Evolutionary conservation across 2,888 invertebrate species (phyloP).

Genomic region (Stomorhina lunata): DNA sequence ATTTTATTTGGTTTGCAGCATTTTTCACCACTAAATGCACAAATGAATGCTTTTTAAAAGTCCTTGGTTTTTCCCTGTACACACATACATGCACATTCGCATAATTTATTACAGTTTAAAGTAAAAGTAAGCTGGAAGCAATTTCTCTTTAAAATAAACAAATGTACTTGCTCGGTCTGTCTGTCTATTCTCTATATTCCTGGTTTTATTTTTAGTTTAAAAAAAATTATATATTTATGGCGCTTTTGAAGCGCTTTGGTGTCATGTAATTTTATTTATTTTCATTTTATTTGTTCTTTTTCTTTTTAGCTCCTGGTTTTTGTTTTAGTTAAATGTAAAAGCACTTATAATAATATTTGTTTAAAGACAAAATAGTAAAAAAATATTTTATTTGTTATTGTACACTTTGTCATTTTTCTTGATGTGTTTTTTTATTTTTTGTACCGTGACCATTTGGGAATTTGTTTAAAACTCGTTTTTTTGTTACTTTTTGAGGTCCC

Average conservation of each 20-base stretch:
- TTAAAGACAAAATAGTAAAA: slow-evolving; percentile 41
- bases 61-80: not conserved
- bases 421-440: not conserved
- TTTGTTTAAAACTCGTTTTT: not conserved
- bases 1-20: not conserved
- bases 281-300: slow-evolving; percentile 4
- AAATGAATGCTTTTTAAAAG: not conserved
- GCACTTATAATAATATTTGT: slow-evolving; percentile 44
- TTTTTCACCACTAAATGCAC: not conserved
- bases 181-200: not conserved
- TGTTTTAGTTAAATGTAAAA: slow-evolving; percentile 34
- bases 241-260: slow-evolving; percentile 45
- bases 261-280: slow-evolving; percentile 60
- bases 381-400: slow-evolving; percentile 30
- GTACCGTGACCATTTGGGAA: slow-evolving; percentile 40
- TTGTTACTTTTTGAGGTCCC: slow-evolving; percentile 19
- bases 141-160: slow-evolving; percentile 5
- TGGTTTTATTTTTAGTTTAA: not conserved
- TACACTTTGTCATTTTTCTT: not conserved
- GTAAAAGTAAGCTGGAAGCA: not conserved
- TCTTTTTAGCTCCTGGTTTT: not conserved
- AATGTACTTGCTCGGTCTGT: no score
- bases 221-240: slow-evolving; percentile 55
- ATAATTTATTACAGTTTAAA: not conserved
- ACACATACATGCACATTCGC: no score